phyloP scores from a whole-genome alignment of 1,140 invertebrate species.

The Ceratina australensis region DNA sequence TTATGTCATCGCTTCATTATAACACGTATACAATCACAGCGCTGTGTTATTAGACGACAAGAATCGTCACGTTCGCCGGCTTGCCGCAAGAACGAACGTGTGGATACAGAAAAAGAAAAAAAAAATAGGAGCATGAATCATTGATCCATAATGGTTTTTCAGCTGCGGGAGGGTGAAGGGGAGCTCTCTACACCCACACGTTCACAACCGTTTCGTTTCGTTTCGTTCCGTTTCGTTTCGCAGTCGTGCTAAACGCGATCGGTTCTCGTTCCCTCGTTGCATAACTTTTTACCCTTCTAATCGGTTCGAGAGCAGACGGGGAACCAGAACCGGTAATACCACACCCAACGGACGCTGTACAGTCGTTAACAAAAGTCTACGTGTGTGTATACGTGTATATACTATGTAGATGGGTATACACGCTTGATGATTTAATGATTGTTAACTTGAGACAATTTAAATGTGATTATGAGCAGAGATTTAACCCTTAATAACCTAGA shows the following conservation, averaged over 20 bases:
- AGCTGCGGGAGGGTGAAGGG: neutral
- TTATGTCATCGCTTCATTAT: no score
- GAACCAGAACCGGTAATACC: constrained; percentile 68
- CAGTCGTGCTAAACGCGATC: constrained; percentile 52
- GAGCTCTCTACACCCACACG: constrained; percentile 36
- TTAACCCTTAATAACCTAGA: no score
- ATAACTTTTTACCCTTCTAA: constrained; percentile 65
- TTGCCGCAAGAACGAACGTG: neutral
- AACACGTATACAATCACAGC: no score
- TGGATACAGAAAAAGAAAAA: neutral
- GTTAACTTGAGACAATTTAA: no score
- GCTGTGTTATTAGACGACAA: no score
- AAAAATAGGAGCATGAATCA: constrained; percentile 36
- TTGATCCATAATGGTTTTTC: neutral
- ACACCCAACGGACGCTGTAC: constrained; percentile 58
- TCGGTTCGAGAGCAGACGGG: constrained; percentile 47
- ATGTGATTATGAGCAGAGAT: no score
- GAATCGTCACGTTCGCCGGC: neutral
- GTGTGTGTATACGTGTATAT: no score
- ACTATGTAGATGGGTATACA: no score
- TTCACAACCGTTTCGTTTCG: constrained; percentile 26
- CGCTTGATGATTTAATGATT: no score
- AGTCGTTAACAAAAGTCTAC: no score
- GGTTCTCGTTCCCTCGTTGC: constrained; percentile 40
- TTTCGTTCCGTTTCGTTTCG: no score